Conservation (phyloP, 2,888 invertebrate species). For the Iphiclides podalirius region DNA sequence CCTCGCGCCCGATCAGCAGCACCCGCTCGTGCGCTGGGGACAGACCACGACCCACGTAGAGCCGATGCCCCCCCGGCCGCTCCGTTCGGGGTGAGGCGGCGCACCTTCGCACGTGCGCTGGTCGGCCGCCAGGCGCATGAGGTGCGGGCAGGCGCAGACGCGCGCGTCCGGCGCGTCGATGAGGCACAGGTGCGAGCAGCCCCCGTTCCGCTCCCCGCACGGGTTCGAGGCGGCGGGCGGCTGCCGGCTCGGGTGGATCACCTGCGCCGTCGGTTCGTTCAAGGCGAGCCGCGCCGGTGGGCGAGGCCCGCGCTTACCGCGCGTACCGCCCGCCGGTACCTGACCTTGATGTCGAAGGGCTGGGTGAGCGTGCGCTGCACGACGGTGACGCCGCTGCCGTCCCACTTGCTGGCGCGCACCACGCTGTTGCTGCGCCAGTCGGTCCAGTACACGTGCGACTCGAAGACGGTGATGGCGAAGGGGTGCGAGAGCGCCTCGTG, state of each 20-base stretch:
- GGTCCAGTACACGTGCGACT: constrained; percentile 94
- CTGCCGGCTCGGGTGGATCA: constrained; percentile 67
- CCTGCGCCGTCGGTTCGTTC: constrained; percentile 39
- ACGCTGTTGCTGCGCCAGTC: constrained; percentile 95
- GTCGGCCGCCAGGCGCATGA: constrained; percentile 87
- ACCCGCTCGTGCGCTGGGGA: constrained; percentile 86
- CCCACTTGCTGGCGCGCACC: constrained; percentile 93
- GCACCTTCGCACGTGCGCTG: constrained; percentile 83
- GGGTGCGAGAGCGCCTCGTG: constrained; percentile 91
- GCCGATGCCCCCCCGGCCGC: no score
- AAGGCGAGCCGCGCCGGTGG: no score
- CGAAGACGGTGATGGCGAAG: constrained; percentile 92
- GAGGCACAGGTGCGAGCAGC: constrained; percentile 91
- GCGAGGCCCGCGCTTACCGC: no score
- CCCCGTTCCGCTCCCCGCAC: constrained; percentile 85
- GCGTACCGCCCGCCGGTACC: no score
- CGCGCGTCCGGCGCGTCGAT: constrained; percentile 82
- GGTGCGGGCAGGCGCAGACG: constrained; percentile 92
- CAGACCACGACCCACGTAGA: not conserved
- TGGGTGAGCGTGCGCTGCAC: constrained; percentile 91
- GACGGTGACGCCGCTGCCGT: constrained; percentile 87
- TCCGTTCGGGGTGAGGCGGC: not conserved
- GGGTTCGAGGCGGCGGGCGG: constrained; percentile 76
- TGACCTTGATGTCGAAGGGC: constrained; percentile 95
- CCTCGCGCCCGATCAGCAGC: constrained; percentile 86